Base-by-base conservation (phyloP, 2,113 vertebrate genomes). In the Struthidea cinerea region DNA sequence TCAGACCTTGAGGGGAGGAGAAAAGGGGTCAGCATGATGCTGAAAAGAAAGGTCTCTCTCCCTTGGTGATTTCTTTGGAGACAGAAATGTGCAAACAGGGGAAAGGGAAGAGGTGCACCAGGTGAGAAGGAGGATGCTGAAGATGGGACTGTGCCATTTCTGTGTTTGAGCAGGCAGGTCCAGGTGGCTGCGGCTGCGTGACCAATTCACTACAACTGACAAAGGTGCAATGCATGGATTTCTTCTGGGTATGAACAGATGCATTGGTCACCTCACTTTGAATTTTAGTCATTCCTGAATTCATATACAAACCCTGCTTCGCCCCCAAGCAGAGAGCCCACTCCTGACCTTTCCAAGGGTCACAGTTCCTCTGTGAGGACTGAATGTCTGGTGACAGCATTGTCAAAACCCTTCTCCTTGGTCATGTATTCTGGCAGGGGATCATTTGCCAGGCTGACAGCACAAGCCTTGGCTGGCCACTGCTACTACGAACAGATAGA, bases 1-100 rank as follows among this genome's bases (percentile, higher is more conserved):
- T 98, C 96, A 93, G 80, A 96, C 94, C 97, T 97, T 91, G 91
- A 18, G n/a, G 69, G 68, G 70, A 87, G 64, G 63, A 92, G 71
- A 53, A 93, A 93, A 59, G 69, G 81, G 57, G 69, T 83, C 88
- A 95, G 75, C 19, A 65, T 1, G 8, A 68, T 41, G 92, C 87
- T 97, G 94, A 92, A 84, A 93, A 92, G 71, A 93, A 95, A 93
- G 9, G 27, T 55, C 16, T 77, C 33, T 95, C 84, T 97, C 85
- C 77, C 46, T 44, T 23, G 60, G 60, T 41, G 52, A 85, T 89
- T 41, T 67, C 68, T 89, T 84, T 21, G 28, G 65, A 79, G 80
- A 76, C 33, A 61, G 52, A 89, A 63, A 73, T 24, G 23, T 0
- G 12, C 35, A 30, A 65, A 39, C 3, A 42, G 49, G 52, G 24